Evolutionary conservation across 2,888 invertebrate genomes (phyloP), one percentile per base, ranked within the genome.

Genomic region (Drosophila tripunctata): DNA sequence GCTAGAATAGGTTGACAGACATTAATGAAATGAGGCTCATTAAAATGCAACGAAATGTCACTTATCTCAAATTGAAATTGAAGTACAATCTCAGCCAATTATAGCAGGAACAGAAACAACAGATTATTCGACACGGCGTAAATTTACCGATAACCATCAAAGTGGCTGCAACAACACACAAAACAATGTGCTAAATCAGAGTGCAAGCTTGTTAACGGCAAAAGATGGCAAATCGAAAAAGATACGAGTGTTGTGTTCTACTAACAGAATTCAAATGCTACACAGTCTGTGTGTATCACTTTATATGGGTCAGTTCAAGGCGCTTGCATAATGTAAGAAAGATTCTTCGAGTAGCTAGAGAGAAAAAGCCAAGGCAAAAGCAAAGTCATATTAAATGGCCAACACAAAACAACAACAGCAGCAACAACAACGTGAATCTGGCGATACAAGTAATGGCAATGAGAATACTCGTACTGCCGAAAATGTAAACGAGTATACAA

Each of bases 31-130:
- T 87, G 78, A 83, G 70, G 64, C 84, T 88, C 84, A 85, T 85
- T 85, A 85, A 88, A 85, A 85, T 85, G 84, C 84, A 85, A 88
- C 88, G 88, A 88, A 85, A 80, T 83, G 87, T 88, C 76, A 83
- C 76, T 83, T 88, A 88, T 85, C 84, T 85, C 75, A 88, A 85
- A 85, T 80, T 86, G 87, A 80, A 73, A 75, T 78, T 75, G 73
- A 69, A 69, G 73, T 73, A 74, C 76, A 82, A 82, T 74, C 86
- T 76, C 67, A 54, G 56, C 77, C 68, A 75, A 72, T 72, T 77
- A 74, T 43, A 58, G 54, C 57, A 54, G 19, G 44, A 33, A 8
- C 61, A 69, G 69, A 62, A 69, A 64, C 62, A 61, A 45, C 57
- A 27, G 58, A 33, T 33, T 63, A 75, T 73, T 65, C 60, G 68